Evolutionary conservation across 1,140 invertebrate genomes (phyloP).

Genomic region (Gerris buenoi): DNA sequence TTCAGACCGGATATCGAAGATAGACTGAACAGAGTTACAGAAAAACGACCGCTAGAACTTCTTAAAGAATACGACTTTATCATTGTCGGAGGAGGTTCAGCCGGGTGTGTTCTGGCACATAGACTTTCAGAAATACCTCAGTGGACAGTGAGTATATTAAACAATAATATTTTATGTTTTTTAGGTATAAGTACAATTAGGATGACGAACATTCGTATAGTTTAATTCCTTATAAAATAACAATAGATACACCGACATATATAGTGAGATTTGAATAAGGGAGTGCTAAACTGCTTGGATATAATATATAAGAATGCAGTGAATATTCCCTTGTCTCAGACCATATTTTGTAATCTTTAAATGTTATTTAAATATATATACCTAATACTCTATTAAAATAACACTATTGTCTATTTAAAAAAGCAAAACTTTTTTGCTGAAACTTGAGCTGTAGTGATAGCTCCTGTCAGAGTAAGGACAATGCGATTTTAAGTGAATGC

Average conservation of each 20-base stretch:
- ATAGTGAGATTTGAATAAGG: not conserved
- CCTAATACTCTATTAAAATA: too few relatives aligned
- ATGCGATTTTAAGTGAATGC: too few relatives aligned
- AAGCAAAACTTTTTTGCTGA: too few relatives aligned
- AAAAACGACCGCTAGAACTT: slow-evolving; percentile 33
- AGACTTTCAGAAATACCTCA: slow-evolving; percentile 50
- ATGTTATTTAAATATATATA: too few relatives aligned
- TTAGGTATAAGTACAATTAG: not conserved
- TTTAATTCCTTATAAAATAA: not conserved
- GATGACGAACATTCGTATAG: not conserved
- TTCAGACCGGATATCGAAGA: slow-evolving; percentile 52
- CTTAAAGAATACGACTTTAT: slow-evolving; percentile 52
- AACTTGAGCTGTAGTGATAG: too few relatives aligned
- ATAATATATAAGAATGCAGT: not conserved
- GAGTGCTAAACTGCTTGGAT: not conserved
- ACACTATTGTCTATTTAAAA: too few relatives aligned
- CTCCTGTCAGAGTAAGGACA: too few relatives aligned
- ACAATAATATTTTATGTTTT: not conserved
- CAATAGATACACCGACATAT: not conserved
- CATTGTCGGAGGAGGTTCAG: slow-evolving; percentile 65
- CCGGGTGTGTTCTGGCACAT: slow-evolving; percentile 63
- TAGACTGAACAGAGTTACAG: slow-evolving; percentile 34
- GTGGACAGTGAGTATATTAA: slow-evolving; percentile 36
- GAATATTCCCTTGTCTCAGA: not conserved
- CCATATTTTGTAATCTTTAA: too few relatives aligned